These are phyloP conservation scores for Polypterus senegalus DNA, from an alignment of 2,113 vertebrate genomes.

Conservation along the genomic window DNA sequence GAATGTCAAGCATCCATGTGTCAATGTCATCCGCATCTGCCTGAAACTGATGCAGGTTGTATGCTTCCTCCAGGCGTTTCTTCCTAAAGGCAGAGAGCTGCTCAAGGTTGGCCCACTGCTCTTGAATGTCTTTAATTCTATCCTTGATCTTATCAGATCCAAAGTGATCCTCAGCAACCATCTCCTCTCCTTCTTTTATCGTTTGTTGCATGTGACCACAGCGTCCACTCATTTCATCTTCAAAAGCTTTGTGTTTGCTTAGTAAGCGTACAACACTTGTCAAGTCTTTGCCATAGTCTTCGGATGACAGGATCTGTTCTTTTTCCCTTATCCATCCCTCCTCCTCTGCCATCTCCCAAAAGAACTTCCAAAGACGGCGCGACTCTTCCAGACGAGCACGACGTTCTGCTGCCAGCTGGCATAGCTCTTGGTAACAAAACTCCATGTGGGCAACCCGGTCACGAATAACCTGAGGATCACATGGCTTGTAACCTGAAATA, in stretches of 20 bases:
- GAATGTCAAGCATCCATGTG: conserved; percentile 82
- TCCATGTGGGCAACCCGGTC: conserved; percentile 89
- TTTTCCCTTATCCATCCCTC: conserved; percentile 93
- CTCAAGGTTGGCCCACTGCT: conserved; percentile 83
- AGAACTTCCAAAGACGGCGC: conserved; percentile 90
- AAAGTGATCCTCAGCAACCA: conserved; percentile 77
- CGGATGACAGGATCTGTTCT: conserved; percentile 82
- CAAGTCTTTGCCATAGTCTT: conserved; percentile 78
- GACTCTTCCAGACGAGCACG: conserved; percentile 79
- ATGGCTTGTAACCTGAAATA: conserved; percentile 80
- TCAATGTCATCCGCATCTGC: conserved; percentile 79
- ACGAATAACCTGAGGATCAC: conserved; percentile 82
- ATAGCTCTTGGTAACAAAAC: conserved; percentile 88
- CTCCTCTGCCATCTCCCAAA: conserved; percentile 96
- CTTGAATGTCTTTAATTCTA: conserved; percentile 66
- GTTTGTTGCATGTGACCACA: conserved; percentile 73
- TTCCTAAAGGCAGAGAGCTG: conserved; percentile 68
- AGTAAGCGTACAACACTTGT: conserved; percentile 79
- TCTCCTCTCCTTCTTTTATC: conserved; percentile 75
- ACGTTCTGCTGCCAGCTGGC: conserved; percentile 76
- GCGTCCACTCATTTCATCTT: conserved; percentile 86
- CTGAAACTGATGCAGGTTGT: conserved; percentile 82
- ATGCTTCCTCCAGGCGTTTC: conserved; percentile 67
- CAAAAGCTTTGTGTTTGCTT: conserved; percentile 80
- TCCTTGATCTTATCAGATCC: conserved; percentile 75